A percentile compares a stretch with the other conserved stretches of the same genome.
Conservation (phyloP, 2,797 vertebrate species). For the Dermochelys coriacea region DNA sequence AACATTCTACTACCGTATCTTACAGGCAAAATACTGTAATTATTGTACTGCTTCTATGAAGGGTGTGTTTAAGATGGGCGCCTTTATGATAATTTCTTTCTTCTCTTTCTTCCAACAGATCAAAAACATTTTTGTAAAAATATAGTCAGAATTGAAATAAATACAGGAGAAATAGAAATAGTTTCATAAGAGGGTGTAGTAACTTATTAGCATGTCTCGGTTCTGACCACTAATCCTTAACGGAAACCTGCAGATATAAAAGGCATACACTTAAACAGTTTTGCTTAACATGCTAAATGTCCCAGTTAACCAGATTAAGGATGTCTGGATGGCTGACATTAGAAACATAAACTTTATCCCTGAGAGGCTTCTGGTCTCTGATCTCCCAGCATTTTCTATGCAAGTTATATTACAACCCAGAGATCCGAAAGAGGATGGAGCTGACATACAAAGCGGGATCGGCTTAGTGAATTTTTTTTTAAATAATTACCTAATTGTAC, state of each 20-base stretch:
- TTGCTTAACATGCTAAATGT: neutral
- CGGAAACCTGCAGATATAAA: neutral
- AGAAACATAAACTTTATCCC: neutral
- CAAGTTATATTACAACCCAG: neutral
- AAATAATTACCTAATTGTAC: neutral
- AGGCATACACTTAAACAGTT: neutral
- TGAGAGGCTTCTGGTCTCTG: neutral
- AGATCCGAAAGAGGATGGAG: neutral
- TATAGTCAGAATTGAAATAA: neutral
- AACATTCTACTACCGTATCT: neutral
- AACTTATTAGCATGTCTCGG: neutral
- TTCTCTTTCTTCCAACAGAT: neutral
- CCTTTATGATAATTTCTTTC: neutral
- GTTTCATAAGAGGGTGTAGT: neutral
- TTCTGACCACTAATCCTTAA: neutral
- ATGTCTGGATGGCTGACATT: neutral
- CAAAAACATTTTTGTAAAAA: neutral
- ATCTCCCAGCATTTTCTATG: neutral
- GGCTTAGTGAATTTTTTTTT: neutral
- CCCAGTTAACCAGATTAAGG: neutral
- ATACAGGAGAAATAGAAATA: neutral
- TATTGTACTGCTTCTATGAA: neutral
- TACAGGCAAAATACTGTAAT: neutral
- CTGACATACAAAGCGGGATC: neutral
- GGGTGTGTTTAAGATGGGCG: neutral